phyloP scores from a whole-genome alignment of 1,140 invertebrate genomes.

The Brachionus asplanchnoidis region DNA sequence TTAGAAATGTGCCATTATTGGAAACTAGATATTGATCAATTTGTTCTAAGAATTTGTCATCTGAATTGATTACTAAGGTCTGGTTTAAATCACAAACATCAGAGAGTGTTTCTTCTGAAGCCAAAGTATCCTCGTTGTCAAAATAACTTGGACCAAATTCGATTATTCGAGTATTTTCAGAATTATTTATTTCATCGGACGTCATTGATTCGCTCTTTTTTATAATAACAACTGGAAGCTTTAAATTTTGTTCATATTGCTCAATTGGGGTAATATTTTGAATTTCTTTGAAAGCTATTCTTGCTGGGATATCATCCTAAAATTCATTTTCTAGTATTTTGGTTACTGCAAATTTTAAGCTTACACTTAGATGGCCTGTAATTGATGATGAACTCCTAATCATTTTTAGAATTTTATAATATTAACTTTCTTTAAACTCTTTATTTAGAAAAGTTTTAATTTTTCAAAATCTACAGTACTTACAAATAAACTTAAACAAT shows the following conservation, averaged over 20 bases:
- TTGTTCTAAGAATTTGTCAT: background rate
- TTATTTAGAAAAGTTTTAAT: too few species aligned
- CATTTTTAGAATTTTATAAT: too few species aligned
- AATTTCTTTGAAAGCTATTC: background rate
- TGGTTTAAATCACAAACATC: background rate
- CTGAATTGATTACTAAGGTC: background rate
- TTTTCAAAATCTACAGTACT: too few species aligned
- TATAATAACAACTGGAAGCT: background rate
- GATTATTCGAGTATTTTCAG: background rate
- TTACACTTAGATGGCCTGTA: too few species aligned
- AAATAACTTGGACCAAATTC: background rate
- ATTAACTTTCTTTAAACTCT: too few species aligned
- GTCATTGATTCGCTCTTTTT: background rate
- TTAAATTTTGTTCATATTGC: background rate
- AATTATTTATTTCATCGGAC: slow-evolving; percentile 4
- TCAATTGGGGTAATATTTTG: background rate
- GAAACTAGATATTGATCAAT: background rate
- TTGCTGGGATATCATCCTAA: background rate
- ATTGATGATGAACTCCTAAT: too few species aligned
- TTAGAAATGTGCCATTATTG: background rate
- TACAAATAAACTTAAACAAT: too few species aligned
- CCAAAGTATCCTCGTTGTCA: background rate
- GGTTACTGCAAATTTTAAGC: too few species aligned
- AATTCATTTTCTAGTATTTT: background rate
- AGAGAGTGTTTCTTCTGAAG: background rate